A percentile compares a stretch with the other conserved stretches of the same genome.
Evolutionary conservation across 35 echinoderm and acorn worm genomes (phyloP).

Genomic region (Diadema setosum): DNA sequence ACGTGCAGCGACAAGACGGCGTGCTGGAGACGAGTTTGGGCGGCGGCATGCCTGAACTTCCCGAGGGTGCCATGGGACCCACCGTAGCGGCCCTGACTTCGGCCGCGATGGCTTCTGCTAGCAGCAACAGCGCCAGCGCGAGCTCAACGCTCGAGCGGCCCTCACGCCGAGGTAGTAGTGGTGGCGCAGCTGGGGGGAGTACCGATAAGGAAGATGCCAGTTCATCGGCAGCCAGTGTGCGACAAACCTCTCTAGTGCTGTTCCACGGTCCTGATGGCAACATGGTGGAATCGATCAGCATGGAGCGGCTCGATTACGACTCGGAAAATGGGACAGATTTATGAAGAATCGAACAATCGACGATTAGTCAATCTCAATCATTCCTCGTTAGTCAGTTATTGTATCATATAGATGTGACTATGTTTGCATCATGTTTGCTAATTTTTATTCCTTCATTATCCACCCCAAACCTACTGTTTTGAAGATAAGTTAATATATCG

Average conservation of each 20-base stretch:
- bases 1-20: slow-evolving; percentile 89
- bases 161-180: background rate
- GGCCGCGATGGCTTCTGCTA: background rate
- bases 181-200: background rate
- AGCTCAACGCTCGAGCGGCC: background rate
- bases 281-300: slow-evolving; percentile 6
- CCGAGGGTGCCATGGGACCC: background rate
- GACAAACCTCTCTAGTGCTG: slow-evolving; percentile 71
- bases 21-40: slow-evolving; percentile 87
- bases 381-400: too few species aligned
- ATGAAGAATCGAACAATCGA: too few species aligned
- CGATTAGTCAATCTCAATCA: too few species aligned
- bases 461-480: too few species aligned
- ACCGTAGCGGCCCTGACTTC: slow-evolving; percentile 18
- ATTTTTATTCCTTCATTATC: too few species aligned
- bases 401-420: too few species aligned
- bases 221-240: slow-evolving; percentile 22
- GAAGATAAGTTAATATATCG: too few species aligned
- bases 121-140: background rate
- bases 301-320: slow-evolving; percentile 41
- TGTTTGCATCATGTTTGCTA: too few species aligned
- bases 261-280: slow-evolving; percentile 63
- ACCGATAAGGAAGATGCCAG: background rate
- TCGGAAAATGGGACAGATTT: slow-evolving; percentile 79
- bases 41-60: slow-evolving; percentile 46